phyloP scores from a whole-genome alignment of 2,888 invertebrate species.

The Agrotis puta region DNA sequence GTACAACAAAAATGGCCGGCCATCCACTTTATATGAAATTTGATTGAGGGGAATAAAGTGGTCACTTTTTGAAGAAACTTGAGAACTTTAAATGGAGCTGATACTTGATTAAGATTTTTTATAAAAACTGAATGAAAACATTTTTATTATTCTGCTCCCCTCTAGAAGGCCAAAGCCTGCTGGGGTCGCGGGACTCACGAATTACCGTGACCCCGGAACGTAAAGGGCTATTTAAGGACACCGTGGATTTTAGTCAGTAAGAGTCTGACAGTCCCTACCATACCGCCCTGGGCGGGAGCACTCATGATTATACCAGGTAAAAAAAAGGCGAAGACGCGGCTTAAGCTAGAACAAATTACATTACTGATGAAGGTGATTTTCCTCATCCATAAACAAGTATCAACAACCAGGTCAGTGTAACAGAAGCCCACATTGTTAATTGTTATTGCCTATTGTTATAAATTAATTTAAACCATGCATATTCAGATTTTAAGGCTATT shows the following conservation, averaged over 20 bases:
- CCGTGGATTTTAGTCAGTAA: too few relatives aligned
- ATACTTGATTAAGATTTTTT: not conserved
- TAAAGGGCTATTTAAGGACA: too few relatives aligned
- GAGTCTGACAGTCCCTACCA: too few relatives aligned
- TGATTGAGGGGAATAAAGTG: constrained; percentile 15
- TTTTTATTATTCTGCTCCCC: too few relatives aligned
- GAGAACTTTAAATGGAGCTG: not conserved
- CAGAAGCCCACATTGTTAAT: constrained; percentile 54
- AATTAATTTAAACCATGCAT: constrained; percentile 47
- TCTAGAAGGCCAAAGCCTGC: too few relatives aligned
- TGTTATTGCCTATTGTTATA: constrained; percentile 69
- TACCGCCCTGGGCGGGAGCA: too few relatives aligned
- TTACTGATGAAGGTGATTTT: constrained; percentile 25
- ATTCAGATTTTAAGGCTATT: constrained; percentile 44
- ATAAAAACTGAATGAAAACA: too few relatives aligned
- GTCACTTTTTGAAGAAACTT: not conserved
- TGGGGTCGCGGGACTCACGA: too few relatives aligned
- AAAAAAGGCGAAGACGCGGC: too few relatives aligned
- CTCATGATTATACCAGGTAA: too few relatives aligned
- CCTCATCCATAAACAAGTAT: constrained; percentile 29
- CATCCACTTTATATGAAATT: constrained; percentile 26
- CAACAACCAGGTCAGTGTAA: constrained; percentile 63
- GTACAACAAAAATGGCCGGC: constrained; percentile 38
- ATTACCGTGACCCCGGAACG: too few relatives aligned
- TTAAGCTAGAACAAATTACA: not conserved